Evolutionary conservation across 2,113 vertebrate species (phyloP).

Genomic region (Reinhardtius hippoglossoides): DNA sequence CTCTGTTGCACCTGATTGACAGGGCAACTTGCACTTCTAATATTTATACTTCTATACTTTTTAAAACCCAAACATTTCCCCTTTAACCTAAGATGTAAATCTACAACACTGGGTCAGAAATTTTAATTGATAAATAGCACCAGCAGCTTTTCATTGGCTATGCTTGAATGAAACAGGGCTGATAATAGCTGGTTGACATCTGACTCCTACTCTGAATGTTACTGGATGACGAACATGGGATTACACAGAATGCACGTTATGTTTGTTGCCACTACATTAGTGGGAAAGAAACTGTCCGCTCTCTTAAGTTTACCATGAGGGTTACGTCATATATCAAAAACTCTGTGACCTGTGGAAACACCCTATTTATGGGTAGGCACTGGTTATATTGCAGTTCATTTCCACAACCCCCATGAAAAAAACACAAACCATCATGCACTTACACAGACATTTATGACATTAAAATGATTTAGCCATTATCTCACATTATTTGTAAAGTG

Average conservation of each 20-base stretch:
- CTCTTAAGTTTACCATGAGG: not conserved
- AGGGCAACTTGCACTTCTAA: not conserved
- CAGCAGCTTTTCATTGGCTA: not conserved
- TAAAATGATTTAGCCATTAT: no score
- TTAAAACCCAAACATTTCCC: no score
- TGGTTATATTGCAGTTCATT: not conserved
- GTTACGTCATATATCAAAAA: not conserved
- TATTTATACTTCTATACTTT: not conserved
- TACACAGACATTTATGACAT: not conserved
- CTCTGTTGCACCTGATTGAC: not conserved
- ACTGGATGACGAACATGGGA: not conserved
- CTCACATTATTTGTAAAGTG: no score
- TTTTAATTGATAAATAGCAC: not conserved
- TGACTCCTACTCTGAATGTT: not conserved
- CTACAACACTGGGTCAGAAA: not conserved
- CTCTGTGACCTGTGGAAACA: not conserved
- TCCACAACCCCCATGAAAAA: not conserved
- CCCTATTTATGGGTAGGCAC: not conserved
- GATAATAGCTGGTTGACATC: not conserved
- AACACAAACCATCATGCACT: no score
- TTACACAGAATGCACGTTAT: not conserved
- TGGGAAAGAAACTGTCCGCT: conserved; percentile 1
- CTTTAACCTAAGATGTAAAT: not conserved
- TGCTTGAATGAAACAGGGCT: not conserved
- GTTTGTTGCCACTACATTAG: conserved; percentile 36